Evolutionary conservation across 1,140 invertebrate genomes (phyloP), one percentile per base, ranked within the genome.

Genomic region (Mesaphorura yosii): DNA sequence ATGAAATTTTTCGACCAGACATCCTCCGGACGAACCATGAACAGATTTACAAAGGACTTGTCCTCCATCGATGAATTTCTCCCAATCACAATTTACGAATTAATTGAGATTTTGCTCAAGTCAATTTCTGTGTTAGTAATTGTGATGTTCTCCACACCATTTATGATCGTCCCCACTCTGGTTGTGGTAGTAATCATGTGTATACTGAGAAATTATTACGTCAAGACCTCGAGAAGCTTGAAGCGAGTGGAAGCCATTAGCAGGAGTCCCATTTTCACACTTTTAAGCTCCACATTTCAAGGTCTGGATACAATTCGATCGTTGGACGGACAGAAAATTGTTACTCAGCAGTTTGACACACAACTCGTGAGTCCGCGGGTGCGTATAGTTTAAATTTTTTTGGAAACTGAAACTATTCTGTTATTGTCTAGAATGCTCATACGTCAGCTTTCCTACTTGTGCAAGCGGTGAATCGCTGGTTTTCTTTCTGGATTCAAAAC

Each of bases 271-370:
- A 76, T 92, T 1, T 88, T 87, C 64, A 84, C 84, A 10, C 88
- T 95, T 66, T 71, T 96, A 46, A 89, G 83, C 67, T 81, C 88
- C 23, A 84, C 89, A 0, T 70, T 95, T 1, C 84, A 88, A 69
- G 92, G 92, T 5, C 71, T 96, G 23, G 77, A 84, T 1, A 94
- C 90, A 0, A 90, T 97, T 48, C 74, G 91, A 52, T 88, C 90
- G 0, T 91, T 86, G 60, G 74, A 76, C 29, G 70, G 76, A 5
- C 73, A 92, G 68, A 73, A 80, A 58, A 80, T 83, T 49, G 76
- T 94, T 10, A 82, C 83, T 58, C 69, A 79, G 29, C 81, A 88
- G 69, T 88, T 88, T 62, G 84, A 88, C 62, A 78, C 77, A 55
- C 78, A 81, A 65, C 81, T 55, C n/a, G n/a, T n/a, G n/a, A n/a